These are phyloP conservation scores for Trinorchestia longiramus DNA, from an alignment of 1,140 invertebrate species.

Conservation along the genomic window DNA sequence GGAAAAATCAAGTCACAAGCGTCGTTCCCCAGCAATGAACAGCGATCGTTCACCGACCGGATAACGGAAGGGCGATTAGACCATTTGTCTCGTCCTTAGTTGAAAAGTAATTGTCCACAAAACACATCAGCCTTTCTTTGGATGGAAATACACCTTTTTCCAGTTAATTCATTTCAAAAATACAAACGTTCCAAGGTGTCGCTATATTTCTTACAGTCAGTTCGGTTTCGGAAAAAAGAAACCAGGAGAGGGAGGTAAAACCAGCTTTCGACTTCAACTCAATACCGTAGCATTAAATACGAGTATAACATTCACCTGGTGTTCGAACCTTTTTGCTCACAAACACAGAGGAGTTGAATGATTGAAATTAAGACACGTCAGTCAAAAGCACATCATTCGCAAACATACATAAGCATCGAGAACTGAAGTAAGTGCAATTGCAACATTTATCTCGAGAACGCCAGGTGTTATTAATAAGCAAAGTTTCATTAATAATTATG, in stretches of 20 bases:
- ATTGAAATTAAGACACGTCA: too few species aligned
- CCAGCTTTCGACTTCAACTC: background rate
- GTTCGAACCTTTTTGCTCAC: too few species aligned
- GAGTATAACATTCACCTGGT: too few species aligned
- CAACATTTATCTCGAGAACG: too few species aligned
- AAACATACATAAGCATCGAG: too few species aligned
- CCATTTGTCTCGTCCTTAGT: background rate
- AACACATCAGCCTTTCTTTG: background rate
- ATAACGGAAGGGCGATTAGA: background rate
- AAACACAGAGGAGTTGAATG: background rate
- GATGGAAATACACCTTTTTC: background rate
- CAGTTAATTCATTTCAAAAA: background rate
- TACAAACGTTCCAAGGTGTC: background rate
- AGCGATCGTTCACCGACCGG: background rate
- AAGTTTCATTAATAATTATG: too few species aligned
- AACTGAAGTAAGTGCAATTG: too few species aligned
- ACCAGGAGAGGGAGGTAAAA: background rate
- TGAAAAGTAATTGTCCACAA: background rate
- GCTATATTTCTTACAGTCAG: background rate
- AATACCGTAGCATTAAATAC: background rate
- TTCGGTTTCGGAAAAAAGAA: background rate
- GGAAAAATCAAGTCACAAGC: background rate
- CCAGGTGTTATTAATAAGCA: too few species aligned
- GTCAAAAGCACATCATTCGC: too few species aligned
- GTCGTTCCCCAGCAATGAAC: background rate